These are phyloP conservation scores for Bubo scandiacus DNA, from an alignment of 2,113 vertebrate species.

Conservation along the genomic window DNA sequence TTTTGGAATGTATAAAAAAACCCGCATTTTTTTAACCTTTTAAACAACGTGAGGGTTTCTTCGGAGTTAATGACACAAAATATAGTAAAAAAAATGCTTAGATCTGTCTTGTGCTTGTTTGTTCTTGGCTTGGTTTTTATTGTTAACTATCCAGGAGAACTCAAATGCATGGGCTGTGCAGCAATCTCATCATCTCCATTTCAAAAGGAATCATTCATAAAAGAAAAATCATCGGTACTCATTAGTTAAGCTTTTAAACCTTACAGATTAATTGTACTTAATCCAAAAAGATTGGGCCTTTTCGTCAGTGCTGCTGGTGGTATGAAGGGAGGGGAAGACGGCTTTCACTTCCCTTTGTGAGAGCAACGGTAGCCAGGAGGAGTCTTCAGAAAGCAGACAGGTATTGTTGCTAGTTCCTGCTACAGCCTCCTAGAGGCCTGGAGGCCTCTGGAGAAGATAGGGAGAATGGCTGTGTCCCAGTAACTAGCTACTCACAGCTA, in stretches of 20 bases:
- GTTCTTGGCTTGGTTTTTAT: not conserved
- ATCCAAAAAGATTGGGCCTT: fast-evolving
- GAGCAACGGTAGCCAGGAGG: fast-evolving
- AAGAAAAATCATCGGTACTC: not conserved
- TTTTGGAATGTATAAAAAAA: not conserved
- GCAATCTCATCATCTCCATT: not conserved
- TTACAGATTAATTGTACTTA: not conserved
- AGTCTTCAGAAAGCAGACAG: not conserved
- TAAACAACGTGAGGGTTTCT: not conserved
- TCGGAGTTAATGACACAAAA: not conserved
- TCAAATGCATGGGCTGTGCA: not conserved
- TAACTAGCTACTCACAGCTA: not conserved
- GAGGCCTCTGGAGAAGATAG: not conserved
- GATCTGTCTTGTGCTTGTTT: not conserved
- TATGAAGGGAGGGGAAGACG: not conserved
- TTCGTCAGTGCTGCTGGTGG: not conserved
- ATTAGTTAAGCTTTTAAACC: not conserved
- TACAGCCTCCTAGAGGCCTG: not conserved
- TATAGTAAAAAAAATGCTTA: not conserved
- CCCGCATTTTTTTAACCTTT: not conserved
- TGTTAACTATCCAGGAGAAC: not conserved
- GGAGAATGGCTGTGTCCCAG: not conserved
- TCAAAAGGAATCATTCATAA: not conserved
- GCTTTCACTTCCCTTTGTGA: not conserved
- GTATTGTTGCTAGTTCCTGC: not conserved